Base-by-base conservation (phyloP, 2,888 invertebrate species). In the Leptopilina drosophilae region DNA sequence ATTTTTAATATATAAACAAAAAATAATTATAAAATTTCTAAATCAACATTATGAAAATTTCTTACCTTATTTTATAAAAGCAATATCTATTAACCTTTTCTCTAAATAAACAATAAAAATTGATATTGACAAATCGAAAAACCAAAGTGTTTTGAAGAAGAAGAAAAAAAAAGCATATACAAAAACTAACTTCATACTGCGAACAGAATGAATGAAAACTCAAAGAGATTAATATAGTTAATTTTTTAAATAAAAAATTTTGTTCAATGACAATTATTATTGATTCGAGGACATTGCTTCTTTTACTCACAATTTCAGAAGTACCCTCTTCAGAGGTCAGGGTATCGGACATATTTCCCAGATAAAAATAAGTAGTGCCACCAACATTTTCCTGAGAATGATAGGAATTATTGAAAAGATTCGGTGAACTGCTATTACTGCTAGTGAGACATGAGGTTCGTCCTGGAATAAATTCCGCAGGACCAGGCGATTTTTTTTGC, bases 321-420 rank as follows among this genome's bases (percentile, higher is more conserved):
- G 49, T 49, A 77, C 86, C 87, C 64, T 91, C 91, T 49, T 91
- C 91, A 9, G 84, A 86, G 64, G 86, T 85, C 46, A 90, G 84
- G 42, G 77, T 65, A 78, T 91, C 90, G 64, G 87, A 85, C 20
- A 89, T 85, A 81, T 91, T 90, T 81, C 95, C 94, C 59, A 96
- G 94, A 92, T 97, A 98, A 92, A 98, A 98, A 92, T 98, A 98
- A 75, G 98, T 98, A 15, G 98, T 98, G 42, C 98, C 98, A 78
- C 98, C 98, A 82, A 97, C 97, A 93, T 97, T 97, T 92, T 97
- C 97, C 95, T 97, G 93, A 77, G 92, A 92, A 87, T 91, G 90
- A 84, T 89, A 91, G 77, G 91, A 91, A 84, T 89, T 91, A 82
- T 90, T 91, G 78, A 90, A 90, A 69, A 90, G 86, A 87, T 91